A percentile compares a stretch with the other conserved stretches of the same genome.
phyloP scores from a whole-genome alignment of 1,140 invertebrate genomes.

The Eciton burchellii region DNA sequence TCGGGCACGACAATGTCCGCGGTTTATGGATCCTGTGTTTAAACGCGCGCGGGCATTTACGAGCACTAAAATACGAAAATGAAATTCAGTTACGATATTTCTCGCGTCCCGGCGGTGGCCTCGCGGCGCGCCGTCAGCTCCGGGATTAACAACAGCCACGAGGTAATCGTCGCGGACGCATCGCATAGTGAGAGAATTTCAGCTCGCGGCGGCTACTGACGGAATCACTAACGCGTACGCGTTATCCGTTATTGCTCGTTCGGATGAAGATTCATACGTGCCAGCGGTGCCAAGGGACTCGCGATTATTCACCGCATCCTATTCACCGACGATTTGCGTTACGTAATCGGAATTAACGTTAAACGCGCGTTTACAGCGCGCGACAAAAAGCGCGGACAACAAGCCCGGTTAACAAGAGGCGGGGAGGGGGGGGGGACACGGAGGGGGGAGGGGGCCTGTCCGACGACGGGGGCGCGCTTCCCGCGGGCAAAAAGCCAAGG shows the following conservation, averaged over 20 bases:
- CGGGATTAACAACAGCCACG: too few relatives aligned
- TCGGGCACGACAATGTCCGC: constrained; percentile 3
- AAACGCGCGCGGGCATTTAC: constrained; percentile 4
- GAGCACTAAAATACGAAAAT: constrained; percentile 15
- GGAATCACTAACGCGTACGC: neutral
- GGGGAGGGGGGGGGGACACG: too few relatives aligned
- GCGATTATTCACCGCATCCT: neutral
- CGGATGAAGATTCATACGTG: neutral
- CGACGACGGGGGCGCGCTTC: too few relatives aligned
- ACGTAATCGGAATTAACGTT: constrained; percentile 24
- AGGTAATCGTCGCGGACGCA: neutral
- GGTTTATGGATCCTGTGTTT: neutral
- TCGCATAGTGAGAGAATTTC: neutral
- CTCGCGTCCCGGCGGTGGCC: neutral
- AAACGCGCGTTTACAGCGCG: neutral
- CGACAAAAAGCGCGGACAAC: neutral
- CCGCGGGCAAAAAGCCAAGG: neutral
- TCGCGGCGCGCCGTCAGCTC: too few relatives aligned
- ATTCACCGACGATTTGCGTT: neutral
- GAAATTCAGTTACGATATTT: constrained; percentile 16
- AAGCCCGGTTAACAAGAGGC: too few relatives aligned
- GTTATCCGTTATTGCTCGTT: neutral
- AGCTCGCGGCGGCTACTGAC: neutral
- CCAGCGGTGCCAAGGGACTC: neutral
- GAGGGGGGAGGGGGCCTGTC: too few relatives aligned